These are phyloP conservation scores for Ramazzottius varieornatus DNA, from an alignment of 2,888 invertebrate genomes.

Conservation along the genomic window DNA sequence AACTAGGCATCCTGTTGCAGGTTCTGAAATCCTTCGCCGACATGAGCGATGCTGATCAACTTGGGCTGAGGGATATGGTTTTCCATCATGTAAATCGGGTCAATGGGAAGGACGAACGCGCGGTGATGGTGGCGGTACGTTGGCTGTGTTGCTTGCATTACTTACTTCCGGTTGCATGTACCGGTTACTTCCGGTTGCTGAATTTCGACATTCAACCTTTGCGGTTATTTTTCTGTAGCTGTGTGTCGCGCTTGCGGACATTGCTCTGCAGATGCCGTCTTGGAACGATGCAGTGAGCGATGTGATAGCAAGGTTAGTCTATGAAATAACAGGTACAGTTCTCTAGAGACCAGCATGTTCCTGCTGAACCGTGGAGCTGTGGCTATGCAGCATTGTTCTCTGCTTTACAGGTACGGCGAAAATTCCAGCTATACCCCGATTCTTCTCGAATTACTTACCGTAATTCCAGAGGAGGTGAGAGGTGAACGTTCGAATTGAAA, in stretches of 20 bases:
- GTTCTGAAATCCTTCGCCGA: background rate
- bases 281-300: slow-evolving; percentile 72
- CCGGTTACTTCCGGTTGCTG: background rate
- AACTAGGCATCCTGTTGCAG: too few species aligned
- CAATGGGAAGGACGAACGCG: background rate
- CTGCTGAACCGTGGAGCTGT: background rate
- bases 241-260: slow-evolving; percentile 67
- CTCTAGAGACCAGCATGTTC: background rate
- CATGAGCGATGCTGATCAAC: background rate
- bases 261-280: slow-evolving; percentile 67
- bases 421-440: slow-evolving; percentile 37
- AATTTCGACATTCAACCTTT: too few species aligned
- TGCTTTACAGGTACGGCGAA: slow-evolving; percentile 18
- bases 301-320: slow-evolving; percentile 49
- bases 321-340: too few species aligned
- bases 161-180: background rate
- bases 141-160: background rate
- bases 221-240: slow-evolving; percentile 32
- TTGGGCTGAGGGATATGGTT: background rate
- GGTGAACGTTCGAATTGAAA: slow-evolving; percentile 26
- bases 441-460: slow-evolving; percentile 64
- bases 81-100: background rate
- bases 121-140: background rate
- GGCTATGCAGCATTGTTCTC: too few species aligned
- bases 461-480: slow-evolving; percentile 80